These are phyloP conservation scores for Cylas formicarius DNA, from an alignment of 1,140 invertebrate species.

Conservation along the genomic window DNA sequence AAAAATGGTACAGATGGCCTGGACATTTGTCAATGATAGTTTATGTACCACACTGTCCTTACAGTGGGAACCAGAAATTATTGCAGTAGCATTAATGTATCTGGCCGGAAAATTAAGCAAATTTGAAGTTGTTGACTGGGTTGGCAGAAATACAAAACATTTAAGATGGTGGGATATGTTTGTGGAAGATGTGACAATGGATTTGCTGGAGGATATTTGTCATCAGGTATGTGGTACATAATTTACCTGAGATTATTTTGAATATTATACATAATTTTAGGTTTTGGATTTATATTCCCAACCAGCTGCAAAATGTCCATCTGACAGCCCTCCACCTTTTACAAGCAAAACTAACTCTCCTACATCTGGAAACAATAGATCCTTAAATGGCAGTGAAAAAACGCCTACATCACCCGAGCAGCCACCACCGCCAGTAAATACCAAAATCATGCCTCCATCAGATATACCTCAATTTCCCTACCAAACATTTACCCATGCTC, in stretches of 20 bases:
- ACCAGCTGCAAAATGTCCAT: constrained; percentile 39
- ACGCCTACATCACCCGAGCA: constrained; percentile 13
- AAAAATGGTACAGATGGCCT: constrained; percentile 98
- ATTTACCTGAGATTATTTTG: constrained; percentile 9
- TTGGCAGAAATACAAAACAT: constrained; percentile 71
- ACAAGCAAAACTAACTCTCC: background rate
- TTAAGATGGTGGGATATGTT: constrained; percentile 97
- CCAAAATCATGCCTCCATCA: constrained; percentile 42
- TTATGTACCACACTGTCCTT: constrained; percentile 93
- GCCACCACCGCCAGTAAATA: constrained; percentile 32
- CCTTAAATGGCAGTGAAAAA: constrained; percentile 29
- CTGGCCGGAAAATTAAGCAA: constrained; percentile 93
- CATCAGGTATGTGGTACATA: constrained; percentile 62
- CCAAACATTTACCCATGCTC: constrained; percentile 45
- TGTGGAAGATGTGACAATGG: constrained; percentile 91
- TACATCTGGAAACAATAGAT: background rate
- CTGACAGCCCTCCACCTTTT: constrained; percentile 41
- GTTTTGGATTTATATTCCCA: constrained; percentile 82
- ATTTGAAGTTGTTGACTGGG: constrained; percentile 92
- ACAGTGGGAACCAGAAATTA: constrained; percentile 99
- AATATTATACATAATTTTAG: constrained; percentile 31
- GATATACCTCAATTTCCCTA: constrained; percentile 32
- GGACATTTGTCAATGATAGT: constrained; percentile 99
- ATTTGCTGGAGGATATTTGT: constrained; percentile 94
- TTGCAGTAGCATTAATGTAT: constrained; percentile 96